Conservation (phyloP, 2,113 vertebrate genomes). For the Bombycilla garrulus region DNA sequence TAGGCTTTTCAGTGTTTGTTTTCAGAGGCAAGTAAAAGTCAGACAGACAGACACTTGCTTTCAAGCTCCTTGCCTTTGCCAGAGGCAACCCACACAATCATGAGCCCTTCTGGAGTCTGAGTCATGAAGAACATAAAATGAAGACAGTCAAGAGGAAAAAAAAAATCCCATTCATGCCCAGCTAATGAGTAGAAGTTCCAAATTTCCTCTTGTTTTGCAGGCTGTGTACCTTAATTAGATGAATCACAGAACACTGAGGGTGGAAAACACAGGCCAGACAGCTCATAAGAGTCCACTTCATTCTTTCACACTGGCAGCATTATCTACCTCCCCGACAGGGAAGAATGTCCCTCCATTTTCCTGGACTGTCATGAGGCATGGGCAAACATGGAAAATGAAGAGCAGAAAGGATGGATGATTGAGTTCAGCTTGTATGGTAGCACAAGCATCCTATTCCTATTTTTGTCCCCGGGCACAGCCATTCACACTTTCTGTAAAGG, state of each 20-base stretch:
- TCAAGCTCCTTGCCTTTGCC: constrained; percentile 47
- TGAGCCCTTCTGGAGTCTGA: constrained; percentile 59
- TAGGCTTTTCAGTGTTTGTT: constrained; percentile 51
- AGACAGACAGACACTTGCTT: constrained; percentile 52
- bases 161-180: constrained; percentile 20
- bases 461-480: not conserved
- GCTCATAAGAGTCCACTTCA: constrained; percentile 26
- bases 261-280: constrained; percentile 1
- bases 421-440: not conserved
- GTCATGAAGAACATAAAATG: constrained; percentile 48
- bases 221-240: constrained; percentile 56
- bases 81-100: constrained; percentile 58
- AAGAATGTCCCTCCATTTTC: not conserved
- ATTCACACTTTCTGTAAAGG: not conserved
- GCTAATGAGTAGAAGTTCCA: constrained; percentile 35
- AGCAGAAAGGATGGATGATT: not conserved
- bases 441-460: not conserved
- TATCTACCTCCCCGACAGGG: not conserved
- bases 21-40: constrained; percentile 43
- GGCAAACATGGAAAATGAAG: not conserved
- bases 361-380: not conserved
- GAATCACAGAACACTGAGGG: constrained; percentile 31
- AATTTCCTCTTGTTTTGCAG: constrained; percentile 43
- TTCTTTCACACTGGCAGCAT: constrained; percentile 30
- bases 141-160: constrained; percentile 30